Conservation (phyloP, 1,140 invertebrate species). For the Camponotus vicinus region DNA sequence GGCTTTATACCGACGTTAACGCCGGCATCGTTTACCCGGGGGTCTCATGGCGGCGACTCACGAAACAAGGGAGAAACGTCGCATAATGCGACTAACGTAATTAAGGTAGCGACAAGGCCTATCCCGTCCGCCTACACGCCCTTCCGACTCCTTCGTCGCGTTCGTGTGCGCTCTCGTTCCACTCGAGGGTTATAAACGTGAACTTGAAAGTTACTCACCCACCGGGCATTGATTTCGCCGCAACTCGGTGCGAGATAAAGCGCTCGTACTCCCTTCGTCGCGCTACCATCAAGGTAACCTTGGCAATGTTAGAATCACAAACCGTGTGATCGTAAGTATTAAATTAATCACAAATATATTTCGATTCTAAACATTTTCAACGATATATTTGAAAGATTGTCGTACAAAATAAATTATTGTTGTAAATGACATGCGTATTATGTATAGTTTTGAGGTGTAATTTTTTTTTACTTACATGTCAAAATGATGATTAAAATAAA, state of each 20-base stretch:
- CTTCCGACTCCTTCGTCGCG: conserved; percentile 39
- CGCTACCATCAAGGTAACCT: neutral
- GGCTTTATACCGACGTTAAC: conserved; percentile 70
- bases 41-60: conserved; percentile 65
- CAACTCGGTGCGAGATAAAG: conserved; percentile 25
- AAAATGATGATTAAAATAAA: neutral
- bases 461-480: neutral
- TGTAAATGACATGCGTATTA: neutral
- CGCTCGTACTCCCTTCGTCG: conserved; percentile 26
- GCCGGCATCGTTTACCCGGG: conserved; percentile 63
- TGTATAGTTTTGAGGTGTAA: neutral
- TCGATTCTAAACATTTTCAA: neutral
- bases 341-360: neutral
- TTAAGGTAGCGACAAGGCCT: conserved; percentile 64
- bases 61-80: conserved; percentile 70
- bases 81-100: conserved; percentile 74
- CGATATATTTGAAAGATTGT: neutral
- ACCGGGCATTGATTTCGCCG: conserved; percentile 45
- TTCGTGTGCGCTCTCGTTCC: neutral
- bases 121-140: conserved; percentile 12
- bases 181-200: conserved; percentile 37
- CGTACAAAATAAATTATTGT: neutral
- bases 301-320: neutral
- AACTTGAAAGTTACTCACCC: conserved; percentile 46
- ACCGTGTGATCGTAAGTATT: neutral